Conservation (phyloP, 2,113 vertebrate species). For the Anthoscopus minutus region DNA sequence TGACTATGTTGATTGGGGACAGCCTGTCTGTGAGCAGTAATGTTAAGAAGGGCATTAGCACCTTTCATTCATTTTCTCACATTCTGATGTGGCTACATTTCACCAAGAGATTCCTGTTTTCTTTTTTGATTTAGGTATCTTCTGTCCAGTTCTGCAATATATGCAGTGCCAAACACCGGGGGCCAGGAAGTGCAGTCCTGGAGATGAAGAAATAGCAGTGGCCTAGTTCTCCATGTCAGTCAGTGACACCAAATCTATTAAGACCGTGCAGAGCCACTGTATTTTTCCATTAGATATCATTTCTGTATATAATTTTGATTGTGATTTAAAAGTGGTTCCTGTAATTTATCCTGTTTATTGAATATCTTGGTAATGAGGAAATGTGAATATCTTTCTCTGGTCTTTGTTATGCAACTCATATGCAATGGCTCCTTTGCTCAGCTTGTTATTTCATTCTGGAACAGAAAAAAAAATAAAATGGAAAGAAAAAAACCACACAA, state of each 20-base stretch:
- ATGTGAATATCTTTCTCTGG: not conserved
- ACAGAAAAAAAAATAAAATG: slow-evolving; percentile 9
- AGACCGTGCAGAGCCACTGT: not conserved
- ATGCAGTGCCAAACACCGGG: slow-evolving; percentile 91
- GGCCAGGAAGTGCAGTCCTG: slow-evolving; percentile 86
- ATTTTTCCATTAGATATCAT: not conserved
- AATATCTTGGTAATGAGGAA: not conserved
- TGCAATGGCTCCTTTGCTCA: not conserved
- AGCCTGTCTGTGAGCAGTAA: not conserved
- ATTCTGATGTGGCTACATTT: not conserved
- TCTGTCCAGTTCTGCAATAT: slow-evolving; percentile 91
- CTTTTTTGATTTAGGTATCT: slow-evolving; percentile 69
- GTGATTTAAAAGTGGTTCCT: not conserved
- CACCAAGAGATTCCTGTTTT: not conserved
- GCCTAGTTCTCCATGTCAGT: not conserved
- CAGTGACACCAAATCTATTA: not conserved
- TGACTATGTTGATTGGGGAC: not conserved
- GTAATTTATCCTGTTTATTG: not conserved
- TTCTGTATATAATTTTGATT: not conserved
- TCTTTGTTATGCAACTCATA: not conserved
- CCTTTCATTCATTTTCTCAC: not conserved
- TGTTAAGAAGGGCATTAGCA: not conserved
- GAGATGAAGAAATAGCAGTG: slow-evolving; percentile 79
- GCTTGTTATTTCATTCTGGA: not conserved
- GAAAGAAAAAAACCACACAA: accelerated